A percentile compares a stretch with the other conserved stretches of the same genome.
Conservation (phyloP, 2,888 invertebrate genomes). For the Clitarchus hookeri region DNA sequence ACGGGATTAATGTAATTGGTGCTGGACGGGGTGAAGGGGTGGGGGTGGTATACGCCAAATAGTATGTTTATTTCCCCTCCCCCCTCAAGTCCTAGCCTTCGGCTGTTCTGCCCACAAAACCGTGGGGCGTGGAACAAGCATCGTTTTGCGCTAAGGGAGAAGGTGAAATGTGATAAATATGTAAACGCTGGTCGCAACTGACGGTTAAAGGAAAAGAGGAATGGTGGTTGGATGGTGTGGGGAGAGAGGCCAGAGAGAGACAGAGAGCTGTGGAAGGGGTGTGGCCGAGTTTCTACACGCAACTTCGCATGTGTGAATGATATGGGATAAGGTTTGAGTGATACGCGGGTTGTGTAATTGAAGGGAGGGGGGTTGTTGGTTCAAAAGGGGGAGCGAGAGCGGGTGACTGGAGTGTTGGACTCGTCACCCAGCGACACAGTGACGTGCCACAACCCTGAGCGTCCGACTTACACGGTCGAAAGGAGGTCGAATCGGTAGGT, state of each 20-base stretch:
- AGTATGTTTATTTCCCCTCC: no score
- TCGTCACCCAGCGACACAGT: slow-evolving; percentile 4
- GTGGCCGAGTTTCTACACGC: slow-evolving; percentile 11
- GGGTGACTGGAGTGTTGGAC: background rate
- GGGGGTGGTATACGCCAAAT: no score
- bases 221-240: background rate
- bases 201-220: background rate
- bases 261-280: background rate
- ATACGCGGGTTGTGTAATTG: slow-evolving; percentile 10
- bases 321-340: slow-evolving; percentile 10
- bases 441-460: background rate
- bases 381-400: background rate
- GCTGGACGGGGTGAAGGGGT: no score
- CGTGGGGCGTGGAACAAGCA: background rate
- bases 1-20: no score
- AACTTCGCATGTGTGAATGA: slow-evolving; percentile 24
- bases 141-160: background rate
- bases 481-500: background rate
- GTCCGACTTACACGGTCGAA: background rate
- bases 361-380: background rate
- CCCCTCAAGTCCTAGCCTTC: no score
- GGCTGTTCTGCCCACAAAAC: no score
- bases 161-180: slow-evolving; percentile 22
- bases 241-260: background rate
- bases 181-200: slow-evolving; percentile 17